Evolutionary conservation across 2,797 vertebrate species (phyloP).

Genomic region (Siniperca obscura): DNA sequence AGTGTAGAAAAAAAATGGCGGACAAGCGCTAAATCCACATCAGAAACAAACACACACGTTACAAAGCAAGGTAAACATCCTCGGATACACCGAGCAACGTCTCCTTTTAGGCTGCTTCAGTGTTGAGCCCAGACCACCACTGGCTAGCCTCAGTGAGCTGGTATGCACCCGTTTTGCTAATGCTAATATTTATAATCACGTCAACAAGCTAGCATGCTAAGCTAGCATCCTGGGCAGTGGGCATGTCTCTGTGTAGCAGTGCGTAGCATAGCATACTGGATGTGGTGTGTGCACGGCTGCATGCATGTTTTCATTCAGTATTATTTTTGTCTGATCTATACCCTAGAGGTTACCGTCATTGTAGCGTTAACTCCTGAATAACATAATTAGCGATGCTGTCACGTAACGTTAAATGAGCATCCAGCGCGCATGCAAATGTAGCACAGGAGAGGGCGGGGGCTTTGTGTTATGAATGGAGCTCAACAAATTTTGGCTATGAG

Average conservation of each 20-base stretch:
- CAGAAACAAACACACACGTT: conserved; percentile 82
- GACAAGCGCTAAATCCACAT: conserved; percentile 83
- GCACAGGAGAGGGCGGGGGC: conserved; percentile 29
- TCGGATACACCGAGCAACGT: conserved; percentile 54
- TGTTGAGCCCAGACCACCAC: conserved; percentile 30
- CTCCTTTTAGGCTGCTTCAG: conserved; percentile 26
- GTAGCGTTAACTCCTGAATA: not conserved
- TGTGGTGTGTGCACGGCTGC: conserved; percentile 22
- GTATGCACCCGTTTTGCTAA: conserved; percentile 51
- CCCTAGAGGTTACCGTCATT: too few species aligned
- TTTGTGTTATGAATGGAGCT: conserved; percentile 75
- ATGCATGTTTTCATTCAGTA: not conserved
- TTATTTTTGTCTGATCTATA: not conserved
- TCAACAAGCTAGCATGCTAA: conserved; percentile 73
- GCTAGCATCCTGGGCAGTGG: conserved; percentile 62
- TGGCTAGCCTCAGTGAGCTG: conserved; percentile 23
- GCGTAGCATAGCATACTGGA: conserved; percentile 65
- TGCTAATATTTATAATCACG: conserved; percentile 67
- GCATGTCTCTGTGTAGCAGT: conserved; percentile 63
- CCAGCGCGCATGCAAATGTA: conserved; percentile 20
- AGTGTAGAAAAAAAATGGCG: conserved; percentile 84
- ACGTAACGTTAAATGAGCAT: conserved; percentile 33
- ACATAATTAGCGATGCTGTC: conserved; percentile 21
- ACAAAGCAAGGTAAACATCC: conserved; percentile 81
- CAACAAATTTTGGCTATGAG: not conserved